Conservation (phyloP, 1,140 invertebrate genomes). For the Aphis gossypii region DNA sequence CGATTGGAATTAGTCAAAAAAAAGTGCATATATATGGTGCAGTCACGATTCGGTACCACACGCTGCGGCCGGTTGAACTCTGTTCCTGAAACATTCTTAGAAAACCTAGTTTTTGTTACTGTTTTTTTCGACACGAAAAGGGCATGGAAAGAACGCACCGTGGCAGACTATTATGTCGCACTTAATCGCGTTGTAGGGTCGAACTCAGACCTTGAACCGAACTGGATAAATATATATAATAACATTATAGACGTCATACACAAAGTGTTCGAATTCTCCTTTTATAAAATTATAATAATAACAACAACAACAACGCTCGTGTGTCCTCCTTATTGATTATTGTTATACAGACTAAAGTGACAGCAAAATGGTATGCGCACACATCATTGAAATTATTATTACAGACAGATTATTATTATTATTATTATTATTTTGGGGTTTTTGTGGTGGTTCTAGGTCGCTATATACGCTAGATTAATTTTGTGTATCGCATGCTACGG, state of each 20-base stretch:
- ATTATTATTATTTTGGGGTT: not conserved
- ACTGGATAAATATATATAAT: not conserved
- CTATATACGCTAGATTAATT: not conserved
- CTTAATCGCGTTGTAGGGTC: not conserved
- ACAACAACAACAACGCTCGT: not conserved
- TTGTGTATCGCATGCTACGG: not conserved
- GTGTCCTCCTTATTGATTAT: constrained; percentile 35
- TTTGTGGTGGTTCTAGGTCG: constrained; percentile 14
- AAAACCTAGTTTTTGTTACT: constrained; percentile 16
- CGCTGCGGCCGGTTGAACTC: not conserved
- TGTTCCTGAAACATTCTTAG: not conserved
- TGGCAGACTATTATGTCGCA: not conserved
- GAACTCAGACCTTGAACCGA: constrained; percentile 28
- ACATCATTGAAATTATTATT: not conserved
- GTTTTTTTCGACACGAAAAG: not conserved
- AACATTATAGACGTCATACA: not conserved
- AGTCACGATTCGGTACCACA: constrained; percentile 30
- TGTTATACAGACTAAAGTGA: not conserved
- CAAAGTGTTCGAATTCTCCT: not conserved
- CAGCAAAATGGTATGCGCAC: not conserved
- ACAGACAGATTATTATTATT: not conserved
- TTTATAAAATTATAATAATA: constrained; percentile 14
- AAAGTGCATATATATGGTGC: not conserved
- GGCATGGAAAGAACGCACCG: not conserved
- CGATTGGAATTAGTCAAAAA: constrained; percentile 6